A percentile compares a stretch with the other conserved stretches of the same genome.
phyloP scores from a whole-genome alignment of 2,797 vertebrate species.

The Pangasius mekongensis region DNA sequence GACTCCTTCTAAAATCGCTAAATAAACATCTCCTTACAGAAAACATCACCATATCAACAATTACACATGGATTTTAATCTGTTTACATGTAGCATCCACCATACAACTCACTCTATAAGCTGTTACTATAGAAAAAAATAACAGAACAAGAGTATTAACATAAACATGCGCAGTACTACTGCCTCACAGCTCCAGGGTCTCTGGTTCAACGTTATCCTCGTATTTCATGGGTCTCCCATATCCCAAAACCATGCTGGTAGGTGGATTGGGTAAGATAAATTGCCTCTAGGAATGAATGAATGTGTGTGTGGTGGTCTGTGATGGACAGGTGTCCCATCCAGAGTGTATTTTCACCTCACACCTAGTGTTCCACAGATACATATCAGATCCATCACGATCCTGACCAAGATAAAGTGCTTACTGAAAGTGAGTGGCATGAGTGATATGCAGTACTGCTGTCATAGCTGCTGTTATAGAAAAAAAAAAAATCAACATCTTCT shows the following conservation, averaged over 20 bases:
- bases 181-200: neutral
- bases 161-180: neutral
- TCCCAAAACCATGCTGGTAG: neutral
- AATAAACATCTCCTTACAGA: neutral
- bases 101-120: no score
- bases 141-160: neutral
- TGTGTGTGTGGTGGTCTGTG: neutral
- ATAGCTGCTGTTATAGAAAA: neutral
- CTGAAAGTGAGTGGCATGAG: neutral
- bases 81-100: neutral
- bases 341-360: no score
- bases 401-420: neutral
- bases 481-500: neutral
- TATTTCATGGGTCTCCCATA: neutral
- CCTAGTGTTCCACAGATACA: neutral
- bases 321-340: no score
- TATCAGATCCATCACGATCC: neutral
- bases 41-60: neutral
- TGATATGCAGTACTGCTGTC: neutral
- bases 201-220: neutral
- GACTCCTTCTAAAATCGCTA: neutral
- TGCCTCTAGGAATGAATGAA: neutral
- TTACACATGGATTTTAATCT: neutral
- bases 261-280: neutral
- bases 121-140: neutral